A percentile compares a stretch with the other conserved stretches of the same genome.
Conservation (phyloP, 2,888 invertebrate genomes). For the Petrolisthes manimaculis region DNA sequence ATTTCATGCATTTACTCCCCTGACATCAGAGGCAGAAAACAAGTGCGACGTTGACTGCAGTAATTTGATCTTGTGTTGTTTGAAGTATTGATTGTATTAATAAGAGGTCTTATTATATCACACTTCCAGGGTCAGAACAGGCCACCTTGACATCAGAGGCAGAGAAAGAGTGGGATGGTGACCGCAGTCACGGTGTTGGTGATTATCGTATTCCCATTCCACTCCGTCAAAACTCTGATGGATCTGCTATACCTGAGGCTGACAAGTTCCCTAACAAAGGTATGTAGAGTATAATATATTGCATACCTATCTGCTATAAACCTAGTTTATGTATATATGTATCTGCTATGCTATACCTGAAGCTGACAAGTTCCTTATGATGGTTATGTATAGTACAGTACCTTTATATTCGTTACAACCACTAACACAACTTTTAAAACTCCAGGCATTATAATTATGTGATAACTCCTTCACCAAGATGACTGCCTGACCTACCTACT, state of each 20-base stretch:
- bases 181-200: slow-evolving; percentile 44
- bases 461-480: slow-evolving; percentile 34
- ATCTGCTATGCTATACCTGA: slow-evolving; percentile 29
- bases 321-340: slow-evolving; percentile 20
- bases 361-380: slow-evolving; percentile 3
- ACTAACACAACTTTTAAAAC: not conserved
- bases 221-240: slow-evolving; percentile 29
- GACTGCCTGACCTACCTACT: slow-evolving; percentile 27
- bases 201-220: slow-evolving; percentile 60
- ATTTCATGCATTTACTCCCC: not conserved
- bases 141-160: slow-evolving; percentile 46
- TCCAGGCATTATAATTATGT: slow-evolving; percentile 47
- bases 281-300: not conserved
- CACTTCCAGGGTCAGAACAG: slow-evolving; percentile 24
- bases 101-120: no score
- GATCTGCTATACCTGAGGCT: slow-evolving; percentile 14
- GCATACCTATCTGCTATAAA: not conserved
- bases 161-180: slow-evolving; percentile 61
- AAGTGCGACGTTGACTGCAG: not conserved
- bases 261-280: slow-evolving; percentile 62
- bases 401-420: not conserved
- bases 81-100: not conserved
- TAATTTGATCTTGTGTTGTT: no score
- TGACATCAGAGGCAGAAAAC: not conserved
- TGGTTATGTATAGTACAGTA: not conserved